These are phyloP conservation scores for Hirtodrosophila alboralis DNA, from an alignment of 2,888 invertebrate species.

Conservation along the genomic window DNA sequence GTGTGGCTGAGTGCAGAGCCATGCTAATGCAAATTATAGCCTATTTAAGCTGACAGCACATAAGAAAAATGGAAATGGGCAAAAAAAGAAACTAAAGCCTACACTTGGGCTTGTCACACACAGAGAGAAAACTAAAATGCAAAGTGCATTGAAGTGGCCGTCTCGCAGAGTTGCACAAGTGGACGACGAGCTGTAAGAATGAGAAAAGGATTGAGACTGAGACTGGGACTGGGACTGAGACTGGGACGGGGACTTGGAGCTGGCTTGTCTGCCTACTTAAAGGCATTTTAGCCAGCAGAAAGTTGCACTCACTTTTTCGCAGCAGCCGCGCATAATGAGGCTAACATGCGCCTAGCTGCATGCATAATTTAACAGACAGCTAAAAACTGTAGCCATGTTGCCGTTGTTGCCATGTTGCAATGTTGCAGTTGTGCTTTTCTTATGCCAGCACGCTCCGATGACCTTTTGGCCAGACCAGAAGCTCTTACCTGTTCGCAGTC, in stretches of 20 bases:
- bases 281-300: constrained; percentile 56
- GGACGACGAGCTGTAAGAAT: constrained; percentile 10
- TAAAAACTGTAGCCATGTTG: constrained; percentile 29
- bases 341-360: constrained; percentile 70
- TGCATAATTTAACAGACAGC: constrained; percentile 70
- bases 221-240: too few species aligned
- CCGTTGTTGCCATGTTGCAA: too few species aligned
- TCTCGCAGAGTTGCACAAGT: constrained; percentile 51
- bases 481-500: constrained; percentile 1
- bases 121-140: constrained; percentile 63
- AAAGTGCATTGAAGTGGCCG: constrained; percentile 53
- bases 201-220: neutral
- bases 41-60: constrained; percentile 65
- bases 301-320: constrained; percentile 47
- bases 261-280: constrained; percentile 56
- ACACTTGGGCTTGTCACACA: constrained; percentile 56
- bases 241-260: too few species aligned
- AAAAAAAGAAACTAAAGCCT: constrained; percentile 48
- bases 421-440: constrained; percentile 51
- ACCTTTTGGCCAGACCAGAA: constrained; percentile 34
- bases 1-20: constrained; percentile 64
- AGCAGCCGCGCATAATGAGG: constrained; percentile 76
- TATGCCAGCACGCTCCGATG: constrained; percentile 22
- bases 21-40: constrained; percentile 77
- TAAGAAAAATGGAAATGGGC: neutral